Base-by-base conservation (phyloP, 2,113 vertebrate genomes). In the Elachura formosa region DNA sequence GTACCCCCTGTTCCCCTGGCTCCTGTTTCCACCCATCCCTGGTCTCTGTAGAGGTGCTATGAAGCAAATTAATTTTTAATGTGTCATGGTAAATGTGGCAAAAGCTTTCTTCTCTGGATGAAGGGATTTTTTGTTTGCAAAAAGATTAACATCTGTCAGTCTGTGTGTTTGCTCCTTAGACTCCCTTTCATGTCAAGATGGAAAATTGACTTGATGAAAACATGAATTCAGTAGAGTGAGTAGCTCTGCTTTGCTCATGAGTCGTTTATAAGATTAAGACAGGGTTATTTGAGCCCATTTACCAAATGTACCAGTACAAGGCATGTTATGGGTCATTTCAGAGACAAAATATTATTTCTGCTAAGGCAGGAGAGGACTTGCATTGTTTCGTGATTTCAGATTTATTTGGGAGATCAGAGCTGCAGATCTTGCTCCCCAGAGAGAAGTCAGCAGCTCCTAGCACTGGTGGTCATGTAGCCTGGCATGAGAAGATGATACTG, bases 381-480 rank as follows among this genome's bases (percentile, higher is more conserved):
- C 11, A 7, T n/a, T 81, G 26, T 66, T 84, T 45, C 43, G 3
- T 48, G 4, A 54, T 33, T 55, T 71, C 29, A 51, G 51, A 4
- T 69, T 36, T 78, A 26, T 78, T 54, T 78, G 29, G 41, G 40
- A 84, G 19, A 40, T 5, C 2, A 14, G 38, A 73, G 36, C 36
- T 68, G 17, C 8, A 40, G 18, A 38, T 11, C 11, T 74, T 34
- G 7, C 36, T 1, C 14, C 20, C 19, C 9, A 34, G 62, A 12
- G 28, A 77, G 36, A 59, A 43, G 17, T 33, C 36, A 36, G 22
- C 15, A 63, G 29, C 13, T 87, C 29, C 24, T 3, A 9, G 19
- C 2, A 1, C 41, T 61, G 24, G 5, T 61, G 36, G 7, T 66
- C 9, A 2, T 0, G 0, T 15, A 45, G 31, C 23, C 64, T 69